Base-by-base conservation (phyloP, 2,888 invertebrate species). In the Drosophila meridionalis region DNA sequence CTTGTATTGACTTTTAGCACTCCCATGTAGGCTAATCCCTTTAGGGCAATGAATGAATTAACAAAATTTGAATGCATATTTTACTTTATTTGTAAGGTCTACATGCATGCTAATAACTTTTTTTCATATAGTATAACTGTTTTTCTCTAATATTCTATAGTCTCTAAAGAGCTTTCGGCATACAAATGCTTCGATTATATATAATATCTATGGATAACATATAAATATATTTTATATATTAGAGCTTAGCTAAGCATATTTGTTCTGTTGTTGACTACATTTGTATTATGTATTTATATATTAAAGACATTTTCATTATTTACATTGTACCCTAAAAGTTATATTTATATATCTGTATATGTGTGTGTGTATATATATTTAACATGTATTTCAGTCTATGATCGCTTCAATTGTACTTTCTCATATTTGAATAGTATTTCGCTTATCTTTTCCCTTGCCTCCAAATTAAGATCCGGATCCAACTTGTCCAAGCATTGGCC, bases 401-500 rank as follows among this genome's bases (percentile, higher is more conserved):
- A 60, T 28, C 73, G 78, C 50, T 69, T 26, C 40, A 78, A 65
- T 61, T 75, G 75, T 38, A 45, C 47, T 62, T 47, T 71, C 36
- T 75, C 75, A 26, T 30, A 77, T 20, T 57, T 58, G 57, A 71
- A 77, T 30, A 75, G 53, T 6, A 75, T 62, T 58, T 77, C 72
- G 26, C 56, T 64, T 12, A 75, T 75, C 48, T 77, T 76, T 36
- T 75, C 77, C 26, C 75, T 71, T 14, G 75, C 75, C 36, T 65
- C 64, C 38, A 75, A 61, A 9, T 77, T 69, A n/a, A 78, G 65
- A 47, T 77, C 76, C 5, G 61, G 40, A 20, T 78, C 68, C 6
- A 78, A 50, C 28, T 45, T 78, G 8, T 73, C 74, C 30, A 76
- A 42, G 42, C 78, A 73, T 34, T 78, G 63, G 5, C 64, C 57